Percentiles rank a stretch among this genome's conserved stretches.
These are phyloP conservation scores for Tetraneura akinire DNA, from an alignment of 1,140 invertebrate genomes.

Conservation along the genomic window DNA sequence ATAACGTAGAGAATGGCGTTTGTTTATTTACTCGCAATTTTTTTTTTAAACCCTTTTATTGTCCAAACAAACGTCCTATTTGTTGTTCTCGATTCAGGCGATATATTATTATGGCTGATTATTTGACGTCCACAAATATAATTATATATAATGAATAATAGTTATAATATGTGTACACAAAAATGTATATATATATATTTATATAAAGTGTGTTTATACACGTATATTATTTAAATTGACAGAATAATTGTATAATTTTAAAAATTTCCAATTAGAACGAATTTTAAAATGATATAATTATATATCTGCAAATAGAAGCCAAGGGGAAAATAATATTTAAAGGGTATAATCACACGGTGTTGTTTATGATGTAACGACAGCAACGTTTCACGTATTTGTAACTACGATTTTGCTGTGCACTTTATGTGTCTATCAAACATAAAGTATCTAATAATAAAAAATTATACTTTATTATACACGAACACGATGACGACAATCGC, in stretches of 20 bases:
- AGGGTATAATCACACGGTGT: slow-evolving; percentile 6
- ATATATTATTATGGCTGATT: slow-evolving; percentile 5
- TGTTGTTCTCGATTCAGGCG: neutral
- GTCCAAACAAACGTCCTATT: too few relatives aligned
- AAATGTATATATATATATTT: too few relatives aligned
- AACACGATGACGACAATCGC: neutral
- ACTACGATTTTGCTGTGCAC: neutral
- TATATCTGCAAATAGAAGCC: slow-evolving; percentile 14
- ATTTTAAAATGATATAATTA: slow-evolving; percentile 12
- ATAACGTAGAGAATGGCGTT: neutral
- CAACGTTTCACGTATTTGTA: neutral
- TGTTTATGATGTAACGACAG: neutral
- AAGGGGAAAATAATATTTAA: slow-evolving; percentile 39
- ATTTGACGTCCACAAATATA: neutral
- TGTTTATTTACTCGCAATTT: too few relatives aligned
- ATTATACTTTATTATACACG: neutral
- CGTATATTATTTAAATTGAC: neutral
- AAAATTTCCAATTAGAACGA: slow-evolving; percentile 19
- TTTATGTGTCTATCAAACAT: slow-evolving; percentile 14
- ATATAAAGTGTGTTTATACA: neutral
- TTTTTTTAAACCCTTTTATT: slow-evolving; percentile 17
- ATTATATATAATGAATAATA: too few relatives aligned
- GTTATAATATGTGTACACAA: neutral
- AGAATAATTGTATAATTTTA: slow-evolving; percentile 19
- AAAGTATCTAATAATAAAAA: neutral